Base-by-base conservation (phyloP, 2,113 vertebrate genomes). In the Osmerus mordax region DNA sequence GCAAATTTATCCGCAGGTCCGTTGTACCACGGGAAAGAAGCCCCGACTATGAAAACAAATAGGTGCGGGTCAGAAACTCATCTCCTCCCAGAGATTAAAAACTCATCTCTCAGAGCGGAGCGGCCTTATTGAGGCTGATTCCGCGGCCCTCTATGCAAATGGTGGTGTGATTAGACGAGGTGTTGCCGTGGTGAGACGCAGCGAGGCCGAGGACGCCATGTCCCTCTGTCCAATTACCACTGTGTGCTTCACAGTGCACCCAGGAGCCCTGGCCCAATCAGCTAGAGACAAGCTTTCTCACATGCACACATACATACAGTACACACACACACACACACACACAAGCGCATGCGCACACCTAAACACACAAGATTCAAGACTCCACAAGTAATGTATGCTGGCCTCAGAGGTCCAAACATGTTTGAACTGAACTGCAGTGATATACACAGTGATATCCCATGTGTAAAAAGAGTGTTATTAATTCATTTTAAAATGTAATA, bases 81-180 rank as follows among this genome's bases (percentile, higher is more conserved):
- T 96, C 94, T 94, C 91, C 92, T 92, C 90, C 81, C 87, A 83
- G 86, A 95, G 93, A 98, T 97, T 98, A 97, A 96, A 98, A 96
- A 93, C 92, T 92, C 93, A 96, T 97, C 94, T 95, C 93, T 94
- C 93, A 87, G 88, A 90, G 87, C 82, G 87, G 87, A 84, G 86
- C 83, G 71, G 86, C 62, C 81, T 90, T 92, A 94, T 92, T 91
- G 92, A 93, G 94, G 91, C 87, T 90, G 94, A 95, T 95, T 94
- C 82, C 78, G 29, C 4, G 82, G 82, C 82, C 75, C 86, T 86
- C 72, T 90, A 94, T 95, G 93, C 93, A 96, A 96, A 97, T 95
- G 93, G 94, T 91, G 87, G 84, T 80, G 87, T 90, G 92, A 91
- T 92, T 90, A 92, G 89, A 89, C 88, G 86, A 87, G 87, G 87